These are phyloP conservation scores for Palythoa grandiflora DNA, from an alignment of 92 coral and sea anemone genomes.

Conservation along the genomic window DNA sequence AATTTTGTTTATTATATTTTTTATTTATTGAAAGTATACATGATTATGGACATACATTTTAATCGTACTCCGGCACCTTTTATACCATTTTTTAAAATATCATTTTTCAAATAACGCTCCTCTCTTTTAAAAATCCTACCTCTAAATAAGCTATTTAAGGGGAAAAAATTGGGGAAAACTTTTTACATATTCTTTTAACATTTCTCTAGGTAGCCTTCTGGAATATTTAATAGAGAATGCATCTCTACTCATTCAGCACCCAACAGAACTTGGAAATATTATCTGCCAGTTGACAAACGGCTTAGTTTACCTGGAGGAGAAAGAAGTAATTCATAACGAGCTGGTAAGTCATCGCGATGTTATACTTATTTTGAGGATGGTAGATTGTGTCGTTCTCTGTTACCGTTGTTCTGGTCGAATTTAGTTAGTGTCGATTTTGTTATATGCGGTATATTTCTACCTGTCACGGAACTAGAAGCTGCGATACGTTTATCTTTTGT, in stretches of 20 bases:
- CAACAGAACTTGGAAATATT: conserved; percentile 71
- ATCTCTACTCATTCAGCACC: conserved; percentile 62
- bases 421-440: too few species aligned
- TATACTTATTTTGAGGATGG: not conserved
- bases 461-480: too few species aligned
- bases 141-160: not conserved
- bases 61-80: too few species aligned
- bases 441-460: too few species aligned
- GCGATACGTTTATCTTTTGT: too few species aligned
- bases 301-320: conserved; percentile 76
- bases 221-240: conserved; percentile 71
- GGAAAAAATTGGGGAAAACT: not conserved
- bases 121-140: too few species aligned
- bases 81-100: too few species aligned
- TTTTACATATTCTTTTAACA: not conserved
- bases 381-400: not conserved
- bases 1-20: too few species aligned
- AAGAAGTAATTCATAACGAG: conserved; percentile 75
- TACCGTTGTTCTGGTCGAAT: not conserved
- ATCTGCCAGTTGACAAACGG: conserved; percentile 72
- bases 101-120: too few species aligned
- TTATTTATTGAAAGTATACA: too few species aligned
- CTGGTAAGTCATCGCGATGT: conserved; percentile 49
- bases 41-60: too few species aligned
- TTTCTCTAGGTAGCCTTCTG: conserved; percentile 55